These are phyloP conservation scores for Leptodactylus fuscus DNA, from an alignment of 2,113 vertebrate genomes.

Conservation along the genomic window DNA sequence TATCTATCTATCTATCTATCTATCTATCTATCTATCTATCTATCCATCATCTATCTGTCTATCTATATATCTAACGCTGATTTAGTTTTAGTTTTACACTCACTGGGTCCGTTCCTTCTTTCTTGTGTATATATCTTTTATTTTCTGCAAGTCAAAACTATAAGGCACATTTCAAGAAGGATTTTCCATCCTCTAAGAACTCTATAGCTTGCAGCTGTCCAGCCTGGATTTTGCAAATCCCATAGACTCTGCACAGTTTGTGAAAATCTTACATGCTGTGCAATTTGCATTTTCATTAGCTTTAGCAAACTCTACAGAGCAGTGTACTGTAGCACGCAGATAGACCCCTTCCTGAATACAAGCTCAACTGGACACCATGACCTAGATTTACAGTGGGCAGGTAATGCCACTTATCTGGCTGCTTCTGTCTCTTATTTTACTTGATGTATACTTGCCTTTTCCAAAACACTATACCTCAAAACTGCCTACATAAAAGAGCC, in stretches of 20 bases:
- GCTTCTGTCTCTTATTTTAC: not conserved
- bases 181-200: constrained; percentile 15
- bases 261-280: constrained; percentile 46
- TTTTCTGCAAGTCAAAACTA: not conserved
- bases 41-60: not conserved
- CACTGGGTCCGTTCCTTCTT: no score
- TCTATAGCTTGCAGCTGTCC: constrained; percentile 44
- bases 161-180: not conserved
- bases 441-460: not conserved
- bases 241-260: constrained; percentile 32
- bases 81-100: no score
- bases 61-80: not conserved
- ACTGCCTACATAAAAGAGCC: not conserved
- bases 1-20: not conserved
- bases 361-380: constrained; percentile 17
- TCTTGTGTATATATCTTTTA: not conserved
- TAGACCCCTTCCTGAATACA: constrained; percentile 30
- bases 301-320: constrained; percentile 36
- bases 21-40: not conserved
- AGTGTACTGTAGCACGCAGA: constrained; percentile 37
- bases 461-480: no score
- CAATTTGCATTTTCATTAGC: constrained; percentile 47
- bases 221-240: constrained; percentile 38
- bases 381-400: constrained; percentile 32
- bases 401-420: not conserved